Evolutionary conservation across 2,797 vertebrate species (phyloP), one percentile per base, ranked within the genome.

Genomic region (Sebastolobus alascanus): DNA sequence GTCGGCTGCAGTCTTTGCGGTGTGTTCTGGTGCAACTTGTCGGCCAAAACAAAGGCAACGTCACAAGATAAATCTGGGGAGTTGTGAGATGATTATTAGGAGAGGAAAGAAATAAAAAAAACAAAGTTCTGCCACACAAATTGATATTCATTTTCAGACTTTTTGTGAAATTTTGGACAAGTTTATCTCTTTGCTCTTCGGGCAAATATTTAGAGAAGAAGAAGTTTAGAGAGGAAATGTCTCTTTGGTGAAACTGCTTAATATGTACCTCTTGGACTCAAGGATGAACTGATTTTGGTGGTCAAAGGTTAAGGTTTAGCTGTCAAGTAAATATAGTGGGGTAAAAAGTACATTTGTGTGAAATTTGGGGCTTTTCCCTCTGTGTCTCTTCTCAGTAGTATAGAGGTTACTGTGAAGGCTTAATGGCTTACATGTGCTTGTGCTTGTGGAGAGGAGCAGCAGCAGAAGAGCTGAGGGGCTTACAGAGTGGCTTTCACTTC

Each of bases 341-440:
- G 16, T 31, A 37, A 35, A 60, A 52, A 59, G 4, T 37, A 13
- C 12, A n/a, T n/a, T n/a, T n/a, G n/a, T 64, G n/a, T 73, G 43
- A 55, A 18, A 59, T 12, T 12, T 29, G 8, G 33, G 27, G 20
- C 12, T 60, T 52, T 8, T 72, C 52, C 56, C n/a, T 64, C 75
- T 54, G 12, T 25, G 11, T 29, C 29, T 56, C 29, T 25, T 43
- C 31, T 46, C 56, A 63, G 73, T 9, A 25, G 22, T 25, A 20
- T 16, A 68, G 40, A 71, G 29, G 66, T 72, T 75, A 35, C 73
- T 37, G 8, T 16, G 33, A 78, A 70, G 72, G 52, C n/a, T 25
- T 82, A 85, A 85, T 80, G n/a, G 52, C 69, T 81, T 38, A 72
- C 86, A 82, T n/a, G n/a, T n/a, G n/a, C n/a, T n/a, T 81, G 38